Evolutionary conservation across 2,888 invertebrate species (phyloP).

Genomic region (Bombylius discolor): DNA sequence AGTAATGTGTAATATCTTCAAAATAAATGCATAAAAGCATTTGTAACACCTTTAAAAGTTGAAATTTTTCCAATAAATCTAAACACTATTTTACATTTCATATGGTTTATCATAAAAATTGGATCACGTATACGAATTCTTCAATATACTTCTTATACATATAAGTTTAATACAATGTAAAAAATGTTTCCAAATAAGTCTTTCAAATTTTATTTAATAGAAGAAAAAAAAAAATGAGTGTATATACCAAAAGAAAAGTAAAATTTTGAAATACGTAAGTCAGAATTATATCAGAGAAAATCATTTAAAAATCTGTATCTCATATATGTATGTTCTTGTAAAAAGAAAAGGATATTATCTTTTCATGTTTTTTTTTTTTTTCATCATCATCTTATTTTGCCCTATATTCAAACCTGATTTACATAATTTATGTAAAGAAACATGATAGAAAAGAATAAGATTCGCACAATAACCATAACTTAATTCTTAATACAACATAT

Average conservation of each 20-base stretch:
- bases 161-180: too few species aligned
- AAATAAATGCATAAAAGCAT: too few species aligned
- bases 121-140: constrained; percentile 12
- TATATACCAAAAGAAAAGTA: too few species aligned
- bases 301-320: not conserved
- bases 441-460: not conserved
- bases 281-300: not conserved
- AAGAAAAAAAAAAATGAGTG: too few species aligned
- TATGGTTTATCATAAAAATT: constrained; percentile 10
- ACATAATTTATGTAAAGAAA: constrained; percentile 1
- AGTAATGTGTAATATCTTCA: too few species aligned
- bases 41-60: too few species aligned
- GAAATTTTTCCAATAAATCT: too few species aligned
- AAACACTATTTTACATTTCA: constrained; percentile 4
- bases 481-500: too few species aligned
- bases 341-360: not conserved
- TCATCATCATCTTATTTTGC: too few species aligned
- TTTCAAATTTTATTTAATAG: too few species aligned
- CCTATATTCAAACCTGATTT: not conserved
- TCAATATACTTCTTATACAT: not conserved
- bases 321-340: not conserved
- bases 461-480: not conserved
- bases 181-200: too few species aligned
- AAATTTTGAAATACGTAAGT: too few species aligned
- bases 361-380: not conserved